These are phyloP conservation scores for Netelia melanura DNA, from an alignment of 2,888 invertebrate species.

Conservation along the genomic window DNA sequence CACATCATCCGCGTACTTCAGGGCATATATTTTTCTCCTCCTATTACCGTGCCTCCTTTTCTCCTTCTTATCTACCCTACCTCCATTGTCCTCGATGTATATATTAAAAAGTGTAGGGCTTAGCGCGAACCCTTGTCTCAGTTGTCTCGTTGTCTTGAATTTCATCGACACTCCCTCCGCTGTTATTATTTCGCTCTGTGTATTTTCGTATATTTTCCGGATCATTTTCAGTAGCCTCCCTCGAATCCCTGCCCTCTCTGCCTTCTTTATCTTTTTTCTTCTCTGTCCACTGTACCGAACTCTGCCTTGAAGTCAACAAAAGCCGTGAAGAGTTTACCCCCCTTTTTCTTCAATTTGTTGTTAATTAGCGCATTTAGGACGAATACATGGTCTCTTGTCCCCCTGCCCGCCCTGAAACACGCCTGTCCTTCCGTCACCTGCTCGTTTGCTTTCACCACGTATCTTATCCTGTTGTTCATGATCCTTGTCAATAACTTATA, in stretches of 20 bases:
- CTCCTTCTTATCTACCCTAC: no score
- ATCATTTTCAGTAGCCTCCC: slow-evolving; percentile 36
- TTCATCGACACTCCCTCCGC: background rate
- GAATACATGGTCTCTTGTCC: slow-evolving; percentile 16
- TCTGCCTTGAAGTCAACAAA: background rate
- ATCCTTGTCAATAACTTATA: slow-evolving; percentile 44
- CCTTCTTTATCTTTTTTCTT: background rate
- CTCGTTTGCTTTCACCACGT: slow-evolving; percentile 9
- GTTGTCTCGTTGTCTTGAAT: no score
- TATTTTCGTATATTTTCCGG: slow-evolving; percentile 47
- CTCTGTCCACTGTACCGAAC: background rate
- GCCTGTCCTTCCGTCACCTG: slow-evolving; percentile 34
- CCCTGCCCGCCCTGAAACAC: slow-evolving; percentile 37
- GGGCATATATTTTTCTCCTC: no score
- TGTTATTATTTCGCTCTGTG: slow-evolving; percentile 55
- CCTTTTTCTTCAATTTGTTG: no score
- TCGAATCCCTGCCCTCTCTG: slow-evolving; percentile 23
- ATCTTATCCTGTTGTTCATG: slow-evolving; percentile 23
- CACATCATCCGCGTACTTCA: slow-evolving; percentile 61
- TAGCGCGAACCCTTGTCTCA: no score
- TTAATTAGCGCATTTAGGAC: background rate
- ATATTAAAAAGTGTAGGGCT: no score
- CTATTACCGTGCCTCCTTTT: no score
- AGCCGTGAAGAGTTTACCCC: background rate
- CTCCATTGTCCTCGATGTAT: no score